These are phyloP conservation scores for Tenthredo amoena DNA, from an alignment of 2,888 invertebrate genomes.

Conservation along the genomic window DNA sequence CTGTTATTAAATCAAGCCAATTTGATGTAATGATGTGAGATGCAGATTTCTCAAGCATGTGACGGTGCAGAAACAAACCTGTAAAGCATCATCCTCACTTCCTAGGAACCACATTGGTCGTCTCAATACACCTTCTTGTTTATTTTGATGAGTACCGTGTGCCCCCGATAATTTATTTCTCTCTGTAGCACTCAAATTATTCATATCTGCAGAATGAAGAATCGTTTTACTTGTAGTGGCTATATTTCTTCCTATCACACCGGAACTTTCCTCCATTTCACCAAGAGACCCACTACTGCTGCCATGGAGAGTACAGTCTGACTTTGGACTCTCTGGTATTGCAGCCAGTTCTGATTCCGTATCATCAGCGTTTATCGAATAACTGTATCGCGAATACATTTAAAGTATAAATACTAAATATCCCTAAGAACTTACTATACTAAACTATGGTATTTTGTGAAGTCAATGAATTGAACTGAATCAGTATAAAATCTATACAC, in stretches of 20 bases:
- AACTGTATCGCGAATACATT: conserved; percentile 65
- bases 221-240: conserved; percentile 39
- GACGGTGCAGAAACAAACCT: conserved; percentile 63
- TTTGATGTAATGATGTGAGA: conserved; percentile 35
- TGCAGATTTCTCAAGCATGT: neutral
- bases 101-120: conserved; percentile 82
- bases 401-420: neutral
- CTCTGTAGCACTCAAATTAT: conserved; percentile 18
- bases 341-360: conserved; percentile 94
- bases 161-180: neutral
- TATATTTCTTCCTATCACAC: conserved; percentile 45
- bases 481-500: neutral
- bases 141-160: conserved; percentile 55
- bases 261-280: conserved; percentile 71
- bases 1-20: conserved; percentile 1
- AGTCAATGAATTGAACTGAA: neutral
- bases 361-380: conserved; percentile 87
- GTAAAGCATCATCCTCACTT: conserved; percentile 80
- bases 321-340: conserved; percentile 94
- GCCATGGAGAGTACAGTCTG: conserved; percentile 91
- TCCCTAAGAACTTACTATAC: neutral
- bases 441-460: neutral
- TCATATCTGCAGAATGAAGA: conserved; percentile 24
- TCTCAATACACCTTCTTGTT: conserved; percentile 63
- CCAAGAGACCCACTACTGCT: conserved; percentile 79